Evolutionary conservation across 2,888 invertebrate genomes (phyloP), one percentile per base, ranked within the genome.

Genomic region (Eupithecia abbreviata): DNA sequence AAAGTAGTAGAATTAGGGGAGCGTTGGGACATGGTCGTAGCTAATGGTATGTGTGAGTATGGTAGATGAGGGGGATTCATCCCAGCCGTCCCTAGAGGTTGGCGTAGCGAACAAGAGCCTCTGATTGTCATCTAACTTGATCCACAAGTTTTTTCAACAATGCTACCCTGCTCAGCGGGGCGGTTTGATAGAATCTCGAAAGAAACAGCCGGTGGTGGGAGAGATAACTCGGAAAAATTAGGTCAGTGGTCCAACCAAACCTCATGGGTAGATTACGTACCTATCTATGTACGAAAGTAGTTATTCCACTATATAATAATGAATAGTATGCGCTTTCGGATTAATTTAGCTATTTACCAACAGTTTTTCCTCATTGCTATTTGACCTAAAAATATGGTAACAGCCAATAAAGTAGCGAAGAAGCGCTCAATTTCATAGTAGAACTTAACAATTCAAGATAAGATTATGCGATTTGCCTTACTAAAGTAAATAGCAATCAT

Each of bases 181-280:
- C 79, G 83, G 84, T 84, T 84, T 84, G 84, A 81, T 80, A 71
- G 85, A 88, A 84, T 86, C 88, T 88, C 88, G 78, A 82, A 84
- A 85, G 87, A 87, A 84, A 68, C 43, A 43, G 43, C 7, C 83
- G 86, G 87, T 85, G 84, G 78, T 85, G 84, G 78, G 86, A 87
- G 85, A 86, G 88, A n/a, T 58, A 88, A 88, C 87, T 88, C 86
- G 77, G 80, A 80, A 85, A 88, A 90, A 90, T 90, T 90, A 85
- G 90, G 91, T 90, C 90, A 76, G 13, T 67, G 67, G 67, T 15
- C n/a, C 67, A 67, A n/a, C 43, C 4, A 66, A 5, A 42, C 66
- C 7, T 43, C 41, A 30, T 41, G 13, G 7, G 30, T 66, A 42
- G 15, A 6, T 15, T 41, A 42, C 66, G 45, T 67, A 67, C 67